phyloP scores from a whole-genome alignment of 2,797 vertebrate genomes.

The Otolemur crassicaudatus region DNA sequence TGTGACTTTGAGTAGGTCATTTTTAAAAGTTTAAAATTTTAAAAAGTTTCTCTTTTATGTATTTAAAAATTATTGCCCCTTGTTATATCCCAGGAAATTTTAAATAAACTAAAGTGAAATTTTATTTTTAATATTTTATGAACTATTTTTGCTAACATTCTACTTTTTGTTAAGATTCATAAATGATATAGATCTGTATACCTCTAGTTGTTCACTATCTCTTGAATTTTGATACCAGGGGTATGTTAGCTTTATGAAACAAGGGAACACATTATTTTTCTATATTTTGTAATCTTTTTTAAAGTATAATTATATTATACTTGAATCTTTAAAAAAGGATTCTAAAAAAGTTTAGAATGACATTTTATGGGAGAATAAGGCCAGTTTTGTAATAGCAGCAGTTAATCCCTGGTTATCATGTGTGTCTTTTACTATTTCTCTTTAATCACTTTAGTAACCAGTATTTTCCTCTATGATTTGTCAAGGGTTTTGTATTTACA shows the following conservation, averaged over 20 bases:
- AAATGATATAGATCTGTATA: background rate
- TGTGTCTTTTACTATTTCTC: background rate
- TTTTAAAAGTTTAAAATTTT: background rate
- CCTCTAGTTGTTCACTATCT: background rate
- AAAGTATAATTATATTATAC: background rate
- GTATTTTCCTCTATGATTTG: background rate
- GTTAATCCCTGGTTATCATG: background rate
- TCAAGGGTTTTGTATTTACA: background rate
- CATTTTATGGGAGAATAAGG: background rate
- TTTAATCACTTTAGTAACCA: background rate
- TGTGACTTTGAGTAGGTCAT: background rate
- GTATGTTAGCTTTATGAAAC: background rate
- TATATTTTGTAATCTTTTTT: background rate
- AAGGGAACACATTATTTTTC: background rate
- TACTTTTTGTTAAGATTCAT: background rate
- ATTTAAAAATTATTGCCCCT: slow-evolving; percentile 41
- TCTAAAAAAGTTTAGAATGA: background rate
- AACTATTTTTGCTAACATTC: background rate
- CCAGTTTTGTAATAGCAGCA: background rate
- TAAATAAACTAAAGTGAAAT: slow-evolving; percentile 25
- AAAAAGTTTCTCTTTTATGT: background rate
- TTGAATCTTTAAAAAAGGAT: background rate
- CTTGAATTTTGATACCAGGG: background rate
- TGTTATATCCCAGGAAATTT: background rate
- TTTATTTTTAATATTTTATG: background rate